A percentile compares a stretch with the other conserved stretches of the same genome.
Evolutionary conservation across 2,113 vertebrate genomes (phyloP).

Genomic region (Mastomys coucha): DNA sequence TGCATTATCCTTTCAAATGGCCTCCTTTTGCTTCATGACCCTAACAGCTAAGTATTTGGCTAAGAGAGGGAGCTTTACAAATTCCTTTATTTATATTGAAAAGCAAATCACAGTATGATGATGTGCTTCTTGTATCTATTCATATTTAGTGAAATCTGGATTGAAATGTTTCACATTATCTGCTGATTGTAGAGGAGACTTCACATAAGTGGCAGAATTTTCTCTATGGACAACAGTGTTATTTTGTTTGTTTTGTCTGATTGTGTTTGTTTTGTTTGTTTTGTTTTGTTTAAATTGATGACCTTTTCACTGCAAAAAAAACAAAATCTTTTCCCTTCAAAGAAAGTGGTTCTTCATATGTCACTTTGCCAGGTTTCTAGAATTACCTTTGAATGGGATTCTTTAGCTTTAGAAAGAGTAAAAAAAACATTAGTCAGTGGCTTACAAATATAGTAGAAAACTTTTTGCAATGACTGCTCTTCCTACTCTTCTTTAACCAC

Average conservation of each 20-base stretch:
- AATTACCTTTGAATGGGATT: slow-evolving; percentile 2
- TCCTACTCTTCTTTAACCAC: neutral
- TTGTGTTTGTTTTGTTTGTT: neutral
- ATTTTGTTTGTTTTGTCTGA: neutral
- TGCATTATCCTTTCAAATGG: neutral
- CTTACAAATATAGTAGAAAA: neutral
- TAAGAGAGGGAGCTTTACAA: neutral
- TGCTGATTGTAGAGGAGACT: neutral
- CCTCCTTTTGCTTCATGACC: neutral
- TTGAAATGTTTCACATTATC: neutral
- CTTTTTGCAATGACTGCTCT: neutral
- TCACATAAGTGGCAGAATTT: neutral
- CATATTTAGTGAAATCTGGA: slow-evolving; percentile 20
- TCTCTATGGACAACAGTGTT: neutral
- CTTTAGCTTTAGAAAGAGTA: neutral
- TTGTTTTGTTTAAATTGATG: neutral
- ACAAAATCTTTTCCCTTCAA: neutral
- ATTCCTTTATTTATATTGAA: neutral
- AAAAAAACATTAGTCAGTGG: neutral
- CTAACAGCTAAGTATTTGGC: neutral
- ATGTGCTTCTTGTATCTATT: neutral
- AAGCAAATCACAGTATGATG: neutral
- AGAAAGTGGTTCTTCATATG: neutral
- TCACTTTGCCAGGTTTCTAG: neutral
- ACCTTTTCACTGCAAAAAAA: neutral